Base-by-base conservation (phyloP, 2,113 vertebrate genomes). In the Vidua chalybeata region DNA sequence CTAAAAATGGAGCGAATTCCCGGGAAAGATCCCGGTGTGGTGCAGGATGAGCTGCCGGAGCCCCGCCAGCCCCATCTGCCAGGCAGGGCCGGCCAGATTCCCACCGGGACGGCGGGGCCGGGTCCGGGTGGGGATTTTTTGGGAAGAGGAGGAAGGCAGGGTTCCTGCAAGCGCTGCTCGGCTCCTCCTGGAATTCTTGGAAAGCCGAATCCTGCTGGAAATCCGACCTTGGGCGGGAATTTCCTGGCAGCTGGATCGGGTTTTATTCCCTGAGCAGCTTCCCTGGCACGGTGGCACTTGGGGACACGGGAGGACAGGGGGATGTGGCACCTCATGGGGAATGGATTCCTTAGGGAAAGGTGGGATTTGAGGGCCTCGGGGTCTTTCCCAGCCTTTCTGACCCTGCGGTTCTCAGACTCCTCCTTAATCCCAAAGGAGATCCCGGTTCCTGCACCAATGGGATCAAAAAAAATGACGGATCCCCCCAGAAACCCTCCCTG, bases 161-260 rank as follows among this genome's bases (percentile, higher is more conserved):
- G 45, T 0, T n/a, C 55, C 73, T 11, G 26, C 41, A 31, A 31
- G 69, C 2, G 1, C 77, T 24, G 55, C 68, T 61, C 5, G 9
- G 4, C 10, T 3, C 49, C 62, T 31, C 51, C 71, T 6, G 58
- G 56, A 2, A 11, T 26, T 7, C 16, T 8, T 49, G 83, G 74
- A 11, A 33, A 41, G 5, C 15, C 1, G 26, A 15, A 24, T 4
- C 8, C 3, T 5, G 28, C 12, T 58, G 83, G 62, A 31, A 67
- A 30, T 6, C 1, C 4, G 28, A 1, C 2, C 35, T 14, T 1
- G 7, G 62, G 7, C 5, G 3, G 43, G 59, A 58, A 37, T 54
- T 24, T 7, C 15, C 7, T 28, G 48, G 30, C 26, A 20, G 7
- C 2, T 35, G 56, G 54, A 4, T 27, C 4, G 1, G 66, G 54